Percentiles rank a stretch among this genome's conserved stretches.
phyloP scores from a whole-genome alignment of 2,797 vertebrate species.

The Catostomus latipinnis region DNA sequence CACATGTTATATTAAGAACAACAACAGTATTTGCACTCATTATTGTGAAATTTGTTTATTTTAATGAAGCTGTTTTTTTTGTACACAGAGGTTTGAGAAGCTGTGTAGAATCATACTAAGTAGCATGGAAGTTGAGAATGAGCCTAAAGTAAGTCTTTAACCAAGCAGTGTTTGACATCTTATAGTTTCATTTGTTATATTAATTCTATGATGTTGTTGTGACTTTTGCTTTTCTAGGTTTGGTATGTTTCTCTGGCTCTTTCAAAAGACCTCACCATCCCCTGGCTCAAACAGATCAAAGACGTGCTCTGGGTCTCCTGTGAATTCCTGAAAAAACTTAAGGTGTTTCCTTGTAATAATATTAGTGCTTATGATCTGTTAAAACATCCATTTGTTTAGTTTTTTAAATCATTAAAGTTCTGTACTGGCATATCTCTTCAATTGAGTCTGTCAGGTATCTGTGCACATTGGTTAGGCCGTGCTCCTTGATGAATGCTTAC shows the following conservation, averaged over 20 bases:
- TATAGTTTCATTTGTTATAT: background rate
- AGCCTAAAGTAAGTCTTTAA: conserved; percentile 87
- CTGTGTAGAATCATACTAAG: conserved; percentile 89
- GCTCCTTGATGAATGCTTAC: background rate
- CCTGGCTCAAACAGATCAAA: conserved; percentile 98
- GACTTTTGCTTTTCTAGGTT: conserved; percentile 75
- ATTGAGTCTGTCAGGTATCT: background rate
- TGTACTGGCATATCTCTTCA: background rate
- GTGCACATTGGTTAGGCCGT: no score
- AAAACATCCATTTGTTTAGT: background rate
- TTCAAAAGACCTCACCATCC: conserved; percentile 94
- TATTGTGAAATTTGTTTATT: background rate
- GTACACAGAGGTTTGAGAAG: conserved; percentile 92
- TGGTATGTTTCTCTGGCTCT: conserved; percentile 97
- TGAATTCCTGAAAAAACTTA: conserved; percentile 89
- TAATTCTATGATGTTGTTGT: background rate
- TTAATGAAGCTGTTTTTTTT: conserved; percentile 3
- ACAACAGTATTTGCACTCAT: background rate
- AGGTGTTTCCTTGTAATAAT: conserved; percentile 75
- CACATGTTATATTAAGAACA: background rate
- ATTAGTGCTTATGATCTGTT: conserved; percentile 3
- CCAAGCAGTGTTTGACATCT: background rate
- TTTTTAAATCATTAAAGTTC: background rate
- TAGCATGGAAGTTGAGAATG: conserved; percentile 96
- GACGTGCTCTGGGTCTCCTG: conserved; percentile 92